Percentiles rank a stretch among this genome's conserved stretches.
These are phyloP conservation scores for Corvus cornix DNA, from an alignment of 2,113 vertebrate genomes.

Conservation along the genomic window DNA sequence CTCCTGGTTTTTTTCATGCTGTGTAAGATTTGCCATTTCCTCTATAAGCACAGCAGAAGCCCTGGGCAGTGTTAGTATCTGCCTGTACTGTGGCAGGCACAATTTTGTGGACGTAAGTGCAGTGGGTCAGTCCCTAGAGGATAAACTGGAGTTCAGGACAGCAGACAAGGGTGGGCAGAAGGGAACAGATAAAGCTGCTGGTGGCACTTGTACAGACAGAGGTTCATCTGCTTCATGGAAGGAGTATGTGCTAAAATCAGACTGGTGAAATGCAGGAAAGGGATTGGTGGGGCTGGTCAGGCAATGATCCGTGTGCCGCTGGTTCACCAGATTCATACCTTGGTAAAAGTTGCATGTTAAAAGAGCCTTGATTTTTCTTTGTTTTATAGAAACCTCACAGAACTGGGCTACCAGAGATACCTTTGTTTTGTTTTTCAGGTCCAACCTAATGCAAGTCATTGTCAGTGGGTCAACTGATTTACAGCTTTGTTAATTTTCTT, in stretches of 20 bases:
- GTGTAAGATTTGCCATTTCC: slow-evolving; percentile 7
- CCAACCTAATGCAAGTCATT: neutral
- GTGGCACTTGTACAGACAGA: neutral
- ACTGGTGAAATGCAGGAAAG: neutral
- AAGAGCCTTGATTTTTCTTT: neutral
- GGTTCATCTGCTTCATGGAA: neutral
- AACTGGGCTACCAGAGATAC: neutral
- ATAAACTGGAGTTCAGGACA: neutral
- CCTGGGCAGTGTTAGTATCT: neutral
- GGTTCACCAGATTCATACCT: neutral
- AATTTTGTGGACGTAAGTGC: neutral
- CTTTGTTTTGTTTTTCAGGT: neutral
- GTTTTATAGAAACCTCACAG: neutral
- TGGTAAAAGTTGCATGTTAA: neutral
- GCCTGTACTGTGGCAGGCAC: neutral
- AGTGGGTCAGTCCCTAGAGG: neutral
- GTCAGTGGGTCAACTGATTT: neutral
- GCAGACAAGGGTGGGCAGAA: neutral
- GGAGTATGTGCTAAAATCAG: fast-evolving
- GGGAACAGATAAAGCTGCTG: neutral
- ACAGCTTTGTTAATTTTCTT: neutral
- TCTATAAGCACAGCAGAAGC: neutral
- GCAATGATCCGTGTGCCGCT: fast-evolving
- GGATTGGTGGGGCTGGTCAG: fast-evolving
- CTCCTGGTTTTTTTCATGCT: neutral